Percentiles rank a stretch among this genome's conserved stretches.
phyloP scores from a whole-genome alignment of 1,140 invertebrate species.

The Panagrolaimus sp. region DNA sequence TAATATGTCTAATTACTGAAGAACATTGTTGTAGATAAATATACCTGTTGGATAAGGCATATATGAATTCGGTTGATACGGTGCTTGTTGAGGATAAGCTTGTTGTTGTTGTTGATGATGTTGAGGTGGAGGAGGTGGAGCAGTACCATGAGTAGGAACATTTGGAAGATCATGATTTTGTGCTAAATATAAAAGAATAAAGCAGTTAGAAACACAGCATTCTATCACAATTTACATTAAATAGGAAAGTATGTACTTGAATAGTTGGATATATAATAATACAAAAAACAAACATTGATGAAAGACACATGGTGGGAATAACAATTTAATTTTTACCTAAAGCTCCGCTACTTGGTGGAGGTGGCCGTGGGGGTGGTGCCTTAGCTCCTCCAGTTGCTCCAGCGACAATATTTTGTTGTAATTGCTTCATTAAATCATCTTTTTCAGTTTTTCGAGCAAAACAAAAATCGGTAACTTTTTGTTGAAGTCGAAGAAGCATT shows the following conservation, averaged over 20 bases:
- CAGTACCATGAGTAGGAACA: conserved; percentile 4
- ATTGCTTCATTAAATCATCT: conserved; percentile 75
- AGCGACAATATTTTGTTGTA: conserved; percentile 58
- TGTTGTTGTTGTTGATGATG: conserved; percentile 22
- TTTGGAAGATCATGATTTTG: neutral
- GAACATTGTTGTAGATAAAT: conserved; percentile 6
- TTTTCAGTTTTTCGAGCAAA: conserved; percentile 73
- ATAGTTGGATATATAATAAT: conserved; percentile 11
- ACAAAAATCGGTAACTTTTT: conserved; percentile 91
- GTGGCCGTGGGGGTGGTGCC: neutral
- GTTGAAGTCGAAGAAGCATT: conserved; percentile 87
- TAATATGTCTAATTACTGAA: neutral
- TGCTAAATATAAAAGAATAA: conserved; percentile 6
- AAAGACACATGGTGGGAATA: neutral
- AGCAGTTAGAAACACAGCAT: conserved; percentile 1
- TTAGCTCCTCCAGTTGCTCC: conserved; percentile 38
- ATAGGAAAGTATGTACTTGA: neutral
- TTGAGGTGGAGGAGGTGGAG: conserved; percentile 13
- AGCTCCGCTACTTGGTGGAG: neutral
- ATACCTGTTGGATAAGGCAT: conserved; percentile 10
- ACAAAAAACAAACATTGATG: neutral
- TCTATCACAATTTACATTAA: neutral
- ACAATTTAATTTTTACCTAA: conserved; percentile 10
- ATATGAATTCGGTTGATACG: conserved; percentile 26
- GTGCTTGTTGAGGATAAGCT: conserved; percentile 20